Base-by-base conservation (phyloP, 2,888 invertebrate species). In the Microctonus brassicae region DNA sequence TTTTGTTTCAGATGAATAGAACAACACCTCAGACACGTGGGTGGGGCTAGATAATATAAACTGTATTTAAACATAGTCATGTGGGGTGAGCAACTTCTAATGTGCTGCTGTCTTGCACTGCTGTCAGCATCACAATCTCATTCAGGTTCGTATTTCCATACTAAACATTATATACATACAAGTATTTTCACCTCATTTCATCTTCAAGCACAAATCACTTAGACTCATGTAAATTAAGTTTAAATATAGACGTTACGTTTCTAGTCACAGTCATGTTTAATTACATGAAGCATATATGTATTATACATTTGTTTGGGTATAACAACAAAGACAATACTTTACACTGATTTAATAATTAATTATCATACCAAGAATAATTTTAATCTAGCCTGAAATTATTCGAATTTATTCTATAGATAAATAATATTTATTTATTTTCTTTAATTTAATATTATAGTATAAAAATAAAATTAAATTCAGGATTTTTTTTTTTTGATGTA, bases 21-120 rank as follows among this genome's bases (percentile, higher is more conserved):
- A 82, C 77, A 72, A 79, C 70, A 73, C 76, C 77, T 61, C 79
- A 77, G 66, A 76, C 79, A 71, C 77, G 82, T 73, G 82, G 81
- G 78, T 83, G 83, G 82, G 83, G 83, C 77, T 82, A 83, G 80
- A 78, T 74, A 77, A 73, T 70, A 76, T 73, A 66, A 76, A 77
- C 68, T 70, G 78, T 79, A 77, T 76, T 72, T 73, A 76, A 47
- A 7, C 76, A 80, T 80, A 82, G 82, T 85, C 86, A 86, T 86
- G 86, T 85, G 86, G 86, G 84, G 82, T 77, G 78, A 81, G 82
- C 83, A 84, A 79, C 83, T 86, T 73, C 80, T 86, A 79, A 84
- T 82, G 78, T 86, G 81, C 77, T 83, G 83, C 83, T 85, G 84
- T 80, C 80, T 86, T 77, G 82, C 84, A 81, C 78, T 85, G 72